Percentiles rank a stretch among this genome's conserved stretches.
Conservation (phyloP, 2,797 vertebrate species). For the Gobio occitaniae region DNA sequence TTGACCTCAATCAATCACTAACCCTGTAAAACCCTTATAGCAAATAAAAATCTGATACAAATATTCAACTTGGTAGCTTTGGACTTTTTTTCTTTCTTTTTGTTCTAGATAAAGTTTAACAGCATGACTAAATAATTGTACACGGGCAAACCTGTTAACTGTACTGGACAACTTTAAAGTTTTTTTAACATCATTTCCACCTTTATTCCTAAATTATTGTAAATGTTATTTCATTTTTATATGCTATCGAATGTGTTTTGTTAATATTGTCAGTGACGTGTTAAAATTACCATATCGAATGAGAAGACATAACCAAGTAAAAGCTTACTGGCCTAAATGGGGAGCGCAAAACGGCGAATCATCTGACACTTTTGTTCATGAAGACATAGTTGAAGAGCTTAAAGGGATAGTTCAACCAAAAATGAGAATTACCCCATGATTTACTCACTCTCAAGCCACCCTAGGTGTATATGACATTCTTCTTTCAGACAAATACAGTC, state of each 20-base stretch:
- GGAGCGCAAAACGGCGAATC: too few species aligned
- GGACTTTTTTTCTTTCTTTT: neutral
- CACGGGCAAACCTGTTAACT: neutral
- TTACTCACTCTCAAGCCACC: too few species aligned
- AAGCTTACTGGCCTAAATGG: too few species aligned
- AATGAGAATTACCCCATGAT: too few species aligned
- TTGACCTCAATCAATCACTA: neutral
- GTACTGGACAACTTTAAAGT: neutral
- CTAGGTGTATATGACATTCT: too few species aligned
- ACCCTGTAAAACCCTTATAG: neutral
- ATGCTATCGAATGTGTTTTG: neutral
- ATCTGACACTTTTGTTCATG: too few species aligned
- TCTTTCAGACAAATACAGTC: too few species aligned
- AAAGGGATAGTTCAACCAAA: too few species aligned
- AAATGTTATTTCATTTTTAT: neutral
- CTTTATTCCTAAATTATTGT: neutral
- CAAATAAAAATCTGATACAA: neutral
- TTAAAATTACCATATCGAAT: neutral
- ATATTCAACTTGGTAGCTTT: neutral
- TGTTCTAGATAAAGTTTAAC: neutral
- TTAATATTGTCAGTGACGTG: neutral
- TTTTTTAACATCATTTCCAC: neutral
- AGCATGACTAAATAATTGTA: neutral
- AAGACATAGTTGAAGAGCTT: too few species aligned
- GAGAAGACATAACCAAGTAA: neutral